A percentile compares a stretch with the other conserved stretches of the same genome.
Evolutionary conservation across 2,888 invertebrate species (phyloP).

Genomic region (Leucozona laternaria): DNA sequence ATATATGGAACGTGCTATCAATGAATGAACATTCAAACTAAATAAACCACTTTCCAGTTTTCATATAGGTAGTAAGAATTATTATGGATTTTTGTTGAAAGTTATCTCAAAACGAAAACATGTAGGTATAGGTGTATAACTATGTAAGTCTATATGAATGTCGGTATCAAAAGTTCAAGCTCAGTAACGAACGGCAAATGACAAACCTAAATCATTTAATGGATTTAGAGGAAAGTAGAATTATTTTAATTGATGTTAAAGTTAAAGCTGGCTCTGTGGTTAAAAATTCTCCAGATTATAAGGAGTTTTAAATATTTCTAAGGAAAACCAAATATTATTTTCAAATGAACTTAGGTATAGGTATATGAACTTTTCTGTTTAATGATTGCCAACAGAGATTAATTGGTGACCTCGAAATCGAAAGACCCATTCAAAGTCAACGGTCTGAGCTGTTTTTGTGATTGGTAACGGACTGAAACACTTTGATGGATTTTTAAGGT

Average conservation of each 20-base stretch:
- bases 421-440: neutral
- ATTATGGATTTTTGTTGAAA: constrained; percentile 28
- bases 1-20: constrained; percentile 30
- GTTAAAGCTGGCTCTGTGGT: neutral
- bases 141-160: neutral
- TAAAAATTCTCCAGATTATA: neutral
- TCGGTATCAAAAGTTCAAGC: constrained; percentile 1
- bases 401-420: neutral
- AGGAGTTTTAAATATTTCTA: neutral
- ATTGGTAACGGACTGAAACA: neutral
- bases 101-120: constrained; percentile 18
- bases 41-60: constrained; percentile 24
- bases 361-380: neutral
- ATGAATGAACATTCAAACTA: constrained; percentile 24
- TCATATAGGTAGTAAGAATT: neutral
- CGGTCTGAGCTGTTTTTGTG: neutral
- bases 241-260: neutral
- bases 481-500: no score
- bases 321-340: no score
- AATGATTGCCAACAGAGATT: neutral
- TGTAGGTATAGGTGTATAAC: neutral
- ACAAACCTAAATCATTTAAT: constrained; percentile 4
- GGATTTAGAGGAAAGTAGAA: neutral
- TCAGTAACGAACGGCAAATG: neutral
- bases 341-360: neutral